Conservation (phyloP, 1,140 invertebrate species). For the Cydia strobilella region DNA sequence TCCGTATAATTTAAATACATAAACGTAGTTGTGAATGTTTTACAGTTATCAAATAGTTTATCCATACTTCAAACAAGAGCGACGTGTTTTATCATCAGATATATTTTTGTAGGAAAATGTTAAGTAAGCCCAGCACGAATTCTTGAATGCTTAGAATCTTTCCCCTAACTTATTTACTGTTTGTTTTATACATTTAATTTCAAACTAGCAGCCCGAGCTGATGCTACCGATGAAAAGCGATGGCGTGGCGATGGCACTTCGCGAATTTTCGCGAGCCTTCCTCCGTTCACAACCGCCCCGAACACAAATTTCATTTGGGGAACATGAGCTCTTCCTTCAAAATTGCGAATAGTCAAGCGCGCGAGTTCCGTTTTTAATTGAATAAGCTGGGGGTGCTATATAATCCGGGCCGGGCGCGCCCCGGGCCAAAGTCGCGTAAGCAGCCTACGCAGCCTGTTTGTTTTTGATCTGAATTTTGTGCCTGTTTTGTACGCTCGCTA, state of each 20-base stretch:
- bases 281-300: constrained; percentile 8
- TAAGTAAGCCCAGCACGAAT: too few relatives aligned
- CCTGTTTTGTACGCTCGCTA: constrained; percentile 37
- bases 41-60: not conserved
- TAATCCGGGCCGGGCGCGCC: constrained; percentile 46
- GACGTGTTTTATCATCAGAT: too few relatives aligned
- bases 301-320: constrained; percentile 50
- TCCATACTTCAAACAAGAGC: too few relatives aligned
- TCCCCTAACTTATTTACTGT: not conserved
- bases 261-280: constrained; percentile 14
- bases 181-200: not conserved
- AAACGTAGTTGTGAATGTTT: not conserved
- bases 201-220: not conserved
- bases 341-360: constrained; percentile 48
- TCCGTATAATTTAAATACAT: not conserved
- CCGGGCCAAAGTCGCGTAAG: constrained; percentile 46
- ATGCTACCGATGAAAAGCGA: constrained; percentile 10
- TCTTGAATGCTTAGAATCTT: too few relatives aligned
- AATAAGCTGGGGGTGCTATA: constrained; percentile 53
- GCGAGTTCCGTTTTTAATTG: constrained; percentile 57
- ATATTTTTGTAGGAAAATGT: too few relatives aligned
- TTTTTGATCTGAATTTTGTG: constrained; percentile 46
- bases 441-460: constrained; percentile 41
- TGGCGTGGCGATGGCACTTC: constrained; percentile 3
- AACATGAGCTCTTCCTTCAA: constrained; percentile 43